Evolutionary conservation across 1,140 invertebrate species (phyloP).

Genomic region (Calosoma granatense): DNA sequence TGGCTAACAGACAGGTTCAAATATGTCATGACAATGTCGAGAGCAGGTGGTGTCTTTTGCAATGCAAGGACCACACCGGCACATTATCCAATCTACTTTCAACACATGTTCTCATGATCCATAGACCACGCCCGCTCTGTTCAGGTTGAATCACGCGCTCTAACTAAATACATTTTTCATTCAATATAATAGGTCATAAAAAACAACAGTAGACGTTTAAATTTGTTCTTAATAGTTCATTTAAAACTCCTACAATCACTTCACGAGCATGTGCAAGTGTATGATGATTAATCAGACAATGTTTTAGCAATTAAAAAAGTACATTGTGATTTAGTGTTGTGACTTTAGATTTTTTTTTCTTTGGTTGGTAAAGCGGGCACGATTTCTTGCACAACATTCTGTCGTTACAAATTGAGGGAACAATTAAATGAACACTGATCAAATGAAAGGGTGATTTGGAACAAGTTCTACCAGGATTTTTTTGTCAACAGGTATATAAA

Average conservation of each 20-base stretch:
- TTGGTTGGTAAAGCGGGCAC: neutral
- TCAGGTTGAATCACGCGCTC: neutral
- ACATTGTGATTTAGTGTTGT: neutral
- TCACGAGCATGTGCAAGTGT: too few species aligned
- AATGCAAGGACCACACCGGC: too few species aligned
- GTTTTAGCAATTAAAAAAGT: neutral
- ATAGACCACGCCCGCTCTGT: neutral
- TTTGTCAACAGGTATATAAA: neutral
- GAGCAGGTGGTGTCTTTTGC: too few species aligned
- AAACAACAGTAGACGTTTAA: neutral
- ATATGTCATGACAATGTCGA: too few species aligned
- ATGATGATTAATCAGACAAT: neutral
- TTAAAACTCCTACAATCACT: neutral
- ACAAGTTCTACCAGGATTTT: neutral
- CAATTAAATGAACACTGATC: neutral
- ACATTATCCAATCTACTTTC: neutral
- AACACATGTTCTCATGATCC: neutral
- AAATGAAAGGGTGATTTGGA: neutral
- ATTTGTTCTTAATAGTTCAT: conserved; percentile 4
- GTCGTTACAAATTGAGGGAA: neutral
- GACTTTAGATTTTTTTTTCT: neutral
- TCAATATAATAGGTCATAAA: neutral
- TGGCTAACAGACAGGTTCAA: neutral
- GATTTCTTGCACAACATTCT: neutral
- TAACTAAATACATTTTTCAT: neutral